Evolutionary conservation across 1,140 invertebrate genomes (phyloP), one percentile per base, ranked within the genome.

Genomic region (Drosophila repleta): DNA sequence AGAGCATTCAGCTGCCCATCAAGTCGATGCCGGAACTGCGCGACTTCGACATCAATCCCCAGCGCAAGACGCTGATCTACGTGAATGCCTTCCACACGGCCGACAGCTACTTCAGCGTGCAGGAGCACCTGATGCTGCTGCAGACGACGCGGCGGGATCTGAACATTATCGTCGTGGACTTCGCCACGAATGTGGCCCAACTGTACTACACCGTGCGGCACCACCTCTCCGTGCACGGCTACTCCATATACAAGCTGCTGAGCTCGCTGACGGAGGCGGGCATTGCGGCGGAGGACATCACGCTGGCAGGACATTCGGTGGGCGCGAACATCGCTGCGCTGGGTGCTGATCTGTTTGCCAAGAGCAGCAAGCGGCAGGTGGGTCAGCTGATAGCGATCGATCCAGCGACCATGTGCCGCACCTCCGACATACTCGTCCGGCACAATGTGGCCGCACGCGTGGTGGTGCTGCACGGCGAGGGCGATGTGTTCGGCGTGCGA

Each of bases 361-460:
- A 76, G 61, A 64, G 73, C 52, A 77, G 60, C 53, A 77, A 83
- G 20, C 55, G 51, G 1, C 32, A 64, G 29, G 69, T 83, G 21
- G 79, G 73, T 1, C 90, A 90, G 35, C 46, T 91, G 8, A 79
- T 91, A 24, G 90, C 90, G 58, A 82, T 91, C 2, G 90, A 91
- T 72, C 90, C 90, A 0, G 87, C 90, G n/a, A 79, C 81, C 20
- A 91, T 91, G 87, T 91, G 90, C n/a, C 77, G 72, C 48, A 73
- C 82, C 18, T 55, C 48, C 1, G 90, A 91, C 21, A 79, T 91
- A 5, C 51, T 79, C n/a, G 90, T 91, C 1, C 65, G 74, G 0
- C 79, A 83, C 5, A 46, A 52, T 41, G 74, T 85, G 0, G 76
- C 82, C 0, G 5, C 5, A 0, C 76, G 90, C 4, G 90, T 91